Conservation (phyloP, 2,113 vertebrate genomes). For the Eurystomus gularis region DNA sequence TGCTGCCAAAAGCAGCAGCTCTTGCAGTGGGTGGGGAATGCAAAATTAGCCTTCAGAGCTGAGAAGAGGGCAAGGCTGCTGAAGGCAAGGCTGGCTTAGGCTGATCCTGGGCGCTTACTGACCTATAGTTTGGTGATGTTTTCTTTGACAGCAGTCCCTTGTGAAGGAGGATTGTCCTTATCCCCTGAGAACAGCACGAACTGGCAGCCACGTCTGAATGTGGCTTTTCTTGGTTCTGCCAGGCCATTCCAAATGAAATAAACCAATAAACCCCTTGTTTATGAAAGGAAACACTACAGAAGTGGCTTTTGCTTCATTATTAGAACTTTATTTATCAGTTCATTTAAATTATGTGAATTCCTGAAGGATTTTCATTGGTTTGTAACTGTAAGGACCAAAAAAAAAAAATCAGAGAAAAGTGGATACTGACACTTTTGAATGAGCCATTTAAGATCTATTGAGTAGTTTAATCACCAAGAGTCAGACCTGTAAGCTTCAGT, state of each 20-base stretch:
- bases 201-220: neutral
- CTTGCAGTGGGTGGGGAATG: neutral
- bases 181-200: neutral
- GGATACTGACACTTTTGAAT: neutral
- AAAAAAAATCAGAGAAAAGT: neutral
- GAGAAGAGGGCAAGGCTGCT: neutral
- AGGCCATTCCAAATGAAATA: neutral
- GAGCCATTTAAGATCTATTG: neutral
- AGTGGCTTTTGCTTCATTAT: neutral
- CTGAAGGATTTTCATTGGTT: neutral
- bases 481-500: neutral
- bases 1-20: slow-evolving; percentile 6
- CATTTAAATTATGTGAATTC: neutral
- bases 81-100: neutral
- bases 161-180: neutral
- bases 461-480: neutral
- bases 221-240: neutral
- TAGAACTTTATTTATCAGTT: slow-evolving; percentile 11
- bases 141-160: neutral
- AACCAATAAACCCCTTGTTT: neutral
- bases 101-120: neutral
- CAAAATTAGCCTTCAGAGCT: neutral
- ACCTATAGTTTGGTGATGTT: neutral
- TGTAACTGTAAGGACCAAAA: neutral
- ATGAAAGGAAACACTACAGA: neutral